Conservation (phyloP, 2,113 vertebrate species). For the Lagopus leucura region DNA sequence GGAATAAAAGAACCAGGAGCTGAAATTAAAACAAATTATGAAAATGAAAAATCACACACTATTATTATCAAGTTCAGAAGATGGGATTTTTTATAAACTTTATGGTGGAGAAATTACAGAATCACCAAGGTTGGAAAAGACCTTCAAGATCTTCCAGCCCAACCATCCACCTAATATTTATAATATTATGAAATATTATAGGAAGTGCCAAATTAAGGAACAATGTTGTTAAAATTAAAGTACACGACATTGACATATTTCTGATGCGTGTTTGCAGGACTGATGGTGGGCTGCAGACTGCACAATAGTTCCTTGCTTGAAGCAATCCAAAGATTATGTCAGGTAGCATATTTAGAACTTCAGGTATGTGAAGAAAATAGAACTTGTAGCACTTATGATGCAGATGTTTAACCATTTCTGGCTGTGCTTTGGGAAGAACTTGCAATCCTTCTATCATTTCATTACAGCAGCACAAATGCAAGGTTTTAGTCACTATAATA, state of each 20-base stretch:
- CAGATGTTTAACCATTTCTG: neutral
- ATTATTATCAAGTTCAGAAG: neutral
- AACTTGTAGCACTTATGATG: neutral
- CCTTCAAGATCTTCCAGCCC: too few relatives aligned
- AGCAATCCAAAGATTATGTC: neutral
- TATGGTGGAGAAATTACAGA: neutral
- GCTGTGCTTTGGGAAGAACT: neutral
- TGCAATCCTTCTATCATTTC: rapidly evolving
- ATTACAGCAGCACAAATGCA: neutral
- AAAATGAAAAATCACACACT: neutral
- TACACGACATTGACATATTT: neutral
- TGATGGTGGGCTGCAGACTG: neutral
- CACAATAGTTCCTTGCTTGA: neutral
- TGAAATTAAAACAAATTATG: neutral
- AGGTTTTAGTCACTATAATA: neutral
- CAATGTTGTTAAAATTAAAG: neutral
- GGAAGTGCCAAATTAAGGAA: neutral
- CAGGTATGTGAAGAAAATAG: rapidly evolving
- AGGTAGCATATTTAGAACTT: neutral
- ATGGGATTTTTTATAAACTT: neutral
- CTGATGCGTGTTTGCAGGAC: neutral
- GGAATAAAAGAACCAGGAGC: neutral
- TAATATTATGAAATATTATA: neutral
- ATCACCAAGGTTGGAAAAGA: too few relatives aligned
- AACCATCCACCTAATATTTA: too few relatives aligned